Percentiles rank a stretch among this genome's conserved stretches.
These are phyloP conservation scores for Diglossa cyanea DNA, from an alignment of 2,797 vertebrate species.

Conservation along the genomic window DNA sequence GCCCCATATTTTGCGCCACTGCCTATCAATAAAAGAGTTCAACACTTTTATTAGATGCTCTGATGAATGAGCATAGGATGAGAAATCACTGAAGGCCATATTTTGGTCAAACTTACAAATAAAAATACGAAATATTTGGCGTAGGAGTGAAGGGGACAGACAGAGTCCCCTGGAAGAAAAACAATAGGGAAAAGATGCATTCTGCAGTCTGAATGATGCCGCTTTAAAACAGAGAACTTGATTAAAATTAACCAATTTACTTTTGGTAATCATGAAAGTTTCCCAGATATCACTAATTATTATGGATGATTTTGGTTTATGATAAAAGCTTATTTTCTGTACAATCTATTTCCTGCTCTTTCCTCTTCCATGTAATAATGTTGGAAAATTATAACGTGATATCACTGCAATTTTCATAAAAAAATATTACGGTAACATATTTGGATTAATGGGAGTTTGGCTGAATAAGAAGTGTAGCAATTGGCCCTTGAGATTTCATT, in stretches of 20 bases:
- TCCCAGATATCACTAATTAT: not conserved
- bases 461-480: not conserved
- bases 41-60: slow-evolving; percentile 58
- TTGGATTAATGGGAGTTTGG: not conserved
- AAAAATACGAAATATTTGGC: not conserved
- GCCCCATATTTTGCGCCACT: not conserved
- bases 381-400: slow-evolving; percentile 4
- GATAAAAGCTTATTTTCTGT: not conserved
- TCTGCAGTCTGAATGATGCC: not conserved
- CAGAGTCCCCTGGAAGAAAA: not conserved
- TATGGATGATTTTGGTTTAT: slow-evolving; percentile 30
- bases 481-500: not conserved
- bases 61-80: slow-evolving; percentile 40
- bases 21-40: slow-evolving; percentile 53
- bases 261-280: slow-evolving; percentile 8
- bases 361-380: not conserved
- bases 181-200: not conserved
- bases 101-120: slow-evolving; percentile 48
- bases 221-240: not conserved
- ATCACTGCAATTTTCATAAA: slow-evolving; percentile 21
- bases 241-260: slow-evolving; percentile 14
- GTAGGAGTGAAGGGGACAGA: not conserved
- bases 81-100: slow-evolving; percentile 16
- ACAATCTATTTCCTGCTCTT: not conserved
- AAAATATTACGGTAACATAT: slow-evolving; percentile 20